Evolutionary conservation across 2,888 invertebrate genomes (phyloP), one percentile per base, ranked within the genome.

Genomic region (Rotaria magnacalcarata): DNA sequence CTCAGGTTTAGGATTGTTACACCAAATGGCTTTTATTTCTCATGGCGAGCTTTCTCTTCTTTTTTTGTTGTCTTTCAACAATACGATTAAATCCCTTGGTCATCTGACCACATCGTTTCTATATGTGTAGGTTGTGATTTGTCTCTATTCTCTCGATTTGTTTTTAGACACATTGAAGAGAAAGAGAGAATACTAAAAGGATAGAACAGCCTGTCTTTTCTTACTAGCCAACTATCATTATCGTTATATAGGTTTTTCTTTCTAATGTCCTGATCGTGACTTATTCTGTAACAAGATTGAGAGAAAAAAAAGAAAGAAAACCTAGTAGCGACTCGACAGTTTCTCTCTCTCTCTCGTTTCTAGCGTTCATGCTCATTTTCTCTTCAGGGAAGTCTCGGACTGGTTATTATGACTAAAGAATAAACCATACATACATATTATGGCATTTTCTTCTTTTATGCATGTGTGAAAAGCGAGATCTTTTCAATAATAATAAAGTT

Each of bases 41-140:
- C 67, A 67, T 67, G 6, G 67, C 34, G 3, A 16, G 27, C 67
- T 67, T 67, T 67, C 14, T 14, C 27, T 34, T 34, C 27, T 14
- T 67, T 34, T 34, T 4, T 52, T 16, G 5, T 16, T 52, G 14
- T 47, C 7, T 47, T 14, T 60, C 14, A 27, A 60, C 27, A 60
- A 2, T 47, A 80, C 47, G 80, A 80, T 80, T 47, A n/a, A 80
- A 80, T 80, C 47, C 47, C 80, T 80, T 80, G 80, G 47, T 80
- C 80, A 80, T 80, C 47, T 80, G 80, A 80, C 80, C 47, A 24
- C 80, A 47, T 47, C 80, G 67, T 34, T 27, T 67, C 67, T 54
- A 21, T 54, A 54, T 21, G 54, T 54, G 34, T 7, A 54, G 19
- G 54, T 41, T 34, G 67, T 34, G 34, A 34, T 19, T 67, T 34